Evolutionary conservation across 2,888 invertebrate species (phyloP), one percentile per base, ranked within the genome.

Genomic region (Torymus texanus): DNA sequence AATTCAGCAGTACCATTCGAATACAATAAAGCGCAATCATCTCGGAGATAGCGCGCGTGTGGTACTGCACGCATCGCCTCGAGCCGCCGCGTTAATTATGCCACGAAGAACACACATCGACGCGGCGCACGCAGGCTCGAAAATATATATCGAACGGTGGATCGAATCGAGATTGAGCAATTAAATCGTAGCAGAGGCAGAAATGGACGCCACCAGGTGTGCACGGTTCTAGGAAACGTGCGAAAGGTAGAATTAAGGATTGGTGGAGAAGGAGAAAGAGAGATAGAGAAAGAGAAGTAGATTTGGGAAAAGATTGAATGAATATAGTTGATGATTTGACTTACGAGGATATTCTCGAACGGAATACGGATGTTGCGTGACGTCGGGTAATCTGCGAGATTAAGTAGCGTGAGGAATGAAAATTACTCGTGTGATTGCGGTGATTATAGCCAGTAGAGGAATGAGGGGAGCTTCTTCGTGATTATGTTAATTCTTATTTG

Each of bases 141-240:
- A 71, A 65, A 67, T 61, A 67, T 56, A 63, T 63, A 76, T 70
- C 56, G 76, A 55, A 50, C 63, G 63, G 51, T 70, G 68, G 70
- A 70, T 68, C 59, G 63, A 56, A 65, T 21, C 66, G 55, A 70
- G 76, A 70, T 76, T 56, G 68, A 70, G 70, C 63, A 63, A 76
- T 76, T 68, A 76, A 76, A 70, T 55, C 63, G 12, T 62, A 70
- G 62, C 68, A 59, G 41, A 55, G 18, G 11, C 65, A 65, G 55
- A 21, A 16, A 41, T 29, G 29, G 24, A 53, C 16, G 59, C 51
- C 12, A 21, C 21, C 14, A 16, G 21, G 50, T 53, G 18, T 62
- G 24, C 16, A 24, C 29, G 29, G 3, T 29, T 29, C 29, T 29
- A 1, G 41, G 41, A 41, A 41, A 8, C 41, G 41, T 41, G 41